Evolutionary conservation across 2,888 invertebrate species (phyloP), one percentile per base, ranked within the genome.

Genomic region (Netelia inedita): DNA sequence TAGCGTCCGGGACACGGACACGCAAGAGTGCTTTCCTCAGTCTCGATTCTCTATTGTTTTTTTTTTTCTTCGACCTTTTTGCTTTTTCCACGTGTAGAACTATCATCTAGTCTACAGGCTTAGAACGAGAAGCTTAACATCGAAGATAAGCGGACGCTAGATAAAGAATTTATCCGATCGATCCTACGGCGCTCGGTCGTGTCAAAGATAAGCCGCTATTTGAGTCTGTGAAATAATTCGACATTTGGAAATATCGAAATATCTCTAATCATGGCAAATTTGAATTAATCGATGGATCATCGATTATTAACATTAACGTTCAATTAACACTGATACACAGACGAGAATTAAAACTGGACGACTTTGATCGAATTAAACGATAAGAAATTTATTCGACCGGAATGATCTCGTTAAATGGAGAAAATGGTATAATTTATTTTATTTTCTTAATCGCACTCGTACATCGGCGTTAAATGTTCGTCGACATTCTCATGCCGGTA

Each of bases 1-100:
- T 66, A 35, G 53, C 76, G 59, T 61, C 59, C 28, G 55, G 59
- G 65, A 80, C 72, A 72, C 65, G 43, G 83, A 75, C 59, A 19
- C 43, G 83, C 79, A 83, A 66, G 79, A 80, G 75, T 61, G 83
- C 75, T 80, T 75, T 79, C 50, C 65, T 59, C 76, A 43, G 72
- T 72, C 72, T 65, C 75, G 65, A 61, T 75, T 66, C 43, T 53
- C 28, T 21, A 46, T 14, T 50, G 35, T 59, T 23, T 65, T 19
- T 53, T 28, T 63, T 71, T 16, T 72, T 46, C 59, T 50, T 5
- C 14, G 14, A 10, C 43, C 28, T 65, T 43, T 59, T 68, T 57
- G n/a, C 28, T 35, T n/a, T 59, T 9, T 68, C 66, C 57, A 28
- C 63, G 57, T 71, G 75, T 75, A 11, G 21, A 35, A 50, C 71